phyloP scores from a whole-genome alignment of 2,888 invertebrate genomes.

The Stictocephala bisonia region DNA sequence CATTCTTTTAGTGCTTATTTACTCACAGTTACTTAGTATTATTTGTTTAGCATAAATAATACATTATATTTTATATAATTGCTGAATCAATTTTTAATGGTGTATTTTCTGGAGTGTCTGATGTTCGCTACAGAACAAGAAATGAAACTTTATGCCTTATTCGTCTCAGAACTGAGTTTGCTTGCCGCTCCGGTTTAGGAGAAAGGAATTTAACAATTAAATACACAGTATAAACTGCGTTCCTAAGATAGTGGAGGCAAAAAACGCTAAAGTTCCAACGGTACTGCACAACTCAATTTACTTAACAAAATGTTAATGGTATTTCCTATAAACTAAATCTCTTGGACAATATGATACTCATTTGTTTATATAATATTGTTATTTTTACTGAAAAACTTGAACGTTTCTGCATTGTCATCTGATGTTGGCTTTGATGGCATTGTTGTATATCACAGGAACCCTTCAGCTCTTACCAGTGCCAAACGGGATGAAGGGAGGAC shows the following conservation, averaged over 20 bases:
- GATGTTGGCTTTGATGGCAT: constrained; percentile 5
- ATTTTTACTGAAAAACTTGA: constrained; percentile 3
- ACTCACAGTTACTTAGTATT: too few species aligned
- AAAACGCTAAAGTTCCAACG: background rate
- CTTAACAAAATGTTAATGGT: background rate
- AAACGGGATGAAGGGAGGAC: background rate
- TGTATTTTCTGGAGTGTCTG: too few species aligned
- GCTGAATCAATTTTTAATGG: too few species aligned
- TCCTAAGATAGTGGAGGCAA: background rate
- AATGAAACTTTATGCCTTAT: too few species aligned
- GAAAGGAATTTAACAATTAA: background rate
- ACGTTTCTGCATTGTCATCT: background rate
- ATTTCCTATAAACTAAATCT: background rate
- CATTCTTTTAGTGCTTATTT: too few species aligned
- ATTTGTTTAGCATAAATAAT: too few species aligned
- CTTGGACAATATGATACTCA: background rate
- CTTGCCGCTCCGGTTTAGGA: background rate
- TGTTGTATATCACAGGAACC: constrained; percentile 8
- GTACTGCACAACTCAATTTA: background rate
- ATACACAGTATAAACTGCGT: background rate
- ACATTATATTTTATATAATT: too few species aligned
- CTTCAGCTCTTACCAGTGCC: background rate
- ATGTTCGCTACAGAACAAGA: too few species aligned
- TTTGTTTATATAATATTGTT: constrained; percentile 6
- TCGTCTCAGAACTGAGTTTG: background rate